Percentiles rank a stretch among this genome's conserved stretches.
phyloP scores from a whole-genome alignment of 2,888 invertebrate genomes.

The Zaprionus lineosus region DNA sequence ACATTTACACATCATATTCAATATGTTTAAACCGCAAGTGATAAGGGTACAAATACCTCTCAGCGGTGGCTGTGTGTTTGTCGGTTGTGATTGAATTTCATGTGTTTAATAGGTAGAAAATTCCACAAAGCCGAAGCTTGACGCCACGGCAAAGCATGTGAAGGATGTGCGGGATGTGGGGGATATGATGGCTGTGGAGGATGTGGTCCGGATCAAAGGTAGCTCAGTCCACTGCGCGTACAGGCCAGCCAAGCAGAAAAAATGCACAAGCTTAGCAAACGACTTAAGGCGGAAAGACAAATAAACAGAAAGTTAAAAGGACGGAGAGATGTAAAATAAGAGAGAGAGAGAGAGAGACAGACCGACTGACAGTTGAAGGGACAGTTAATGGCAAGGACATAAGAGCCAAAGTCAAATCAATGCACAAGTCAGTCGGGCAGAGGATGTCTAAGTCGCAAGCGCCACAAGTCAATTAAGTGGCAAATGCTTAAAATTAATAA shows the following conservation, averaged over 20 bases:
- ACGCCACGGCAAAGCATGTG: no score
- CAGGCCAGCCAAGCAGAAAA: slow-evolving; percentile 67
- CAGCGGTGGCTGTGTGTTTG: slow-evolving; percentile 9
- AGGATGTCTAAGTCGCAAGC: slow-evolving; percentile 53
- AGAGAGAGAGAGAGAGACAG: slow-evolving; percentile 1
- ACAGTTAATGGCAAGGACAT: slow-evolving; percentile 35
- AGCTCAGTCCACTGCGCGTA: slow-evolving; percentile 35
- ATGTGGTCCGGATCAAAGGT: slow-evolving; percentile 48
- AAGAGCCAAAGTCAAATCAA: slow-evolving; percentile 47
- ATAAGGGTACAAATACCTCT: slow-evolving; percentile 59
- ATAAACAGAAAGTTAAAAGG: no score
- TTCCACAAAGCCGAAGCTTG: slow-evolving; percentile 61
- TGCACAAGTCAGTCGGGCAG: slow-evolving; percentile 22
- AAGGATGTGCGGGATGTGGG: no score
- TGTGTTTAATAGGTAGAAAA: slow-evolving; percentile 78
- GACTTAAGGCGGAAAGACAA: no score
- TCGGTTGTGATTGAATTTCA: slow-evolving; percentile 74
- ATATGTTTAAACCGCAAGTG: slow-evolving; percentile 60
- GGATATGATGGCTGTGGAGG: no score
- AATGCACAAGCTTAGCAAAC: slow-evolving; percentile 50
- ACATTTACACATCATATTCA: slow-evolving; percentile 64
- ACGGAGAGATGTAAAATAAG: background rate
- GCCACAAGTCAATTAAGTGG: slow-evolving; percentile 60
- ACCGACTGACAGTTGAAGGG: background rate
- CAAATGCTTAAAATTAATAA: slow-evolving; percentile 62